Conservation (phyloP, 2,113 vertebrate species). For the Neolamprologus modestus region DNA sequence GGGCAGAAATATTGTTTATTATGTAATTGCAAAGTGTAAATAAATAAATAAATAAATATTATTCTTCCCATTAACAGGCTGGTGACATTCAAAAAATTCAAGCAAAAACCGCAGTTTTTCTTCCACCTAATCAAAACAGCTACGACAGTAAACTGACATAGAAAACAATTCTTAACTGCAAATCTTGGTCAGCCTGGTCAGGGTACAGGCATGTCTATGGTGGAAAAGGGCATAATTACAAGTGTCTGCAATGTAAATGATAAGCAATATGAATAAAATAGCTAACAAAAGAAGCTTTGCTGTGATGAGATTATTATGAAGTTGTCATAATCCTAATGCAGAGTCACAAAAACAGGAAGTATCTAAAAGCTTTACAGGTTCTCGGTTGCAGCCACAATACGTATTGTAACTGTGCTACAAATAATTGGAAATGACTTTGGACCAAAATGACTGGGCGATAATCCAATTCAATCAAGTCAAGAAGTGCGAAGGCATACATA, state of each 20-base stretch:
- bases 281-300: neutral
- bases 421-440: neutral
- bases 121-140: neutral
- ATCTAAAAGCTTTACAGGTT: neutral
- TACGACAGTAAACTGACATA: neutral
- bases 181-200: neutral
- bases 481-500: conserved; percentile 21
- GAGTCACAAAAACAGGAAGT: neutral
- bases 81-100: neutral
- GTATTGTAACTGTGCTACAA: neutral
- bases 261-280: neutral
- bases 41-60: neutral
- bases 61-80: neutral
- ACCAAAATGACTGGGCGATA: conserved; percentile 1
- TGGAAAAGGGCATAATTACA: neutral
- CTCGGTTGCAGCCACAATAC: neutral
- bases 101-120: neutral
- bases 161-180: neutral
- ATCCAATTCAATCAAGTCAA: conserved; percentile 45
- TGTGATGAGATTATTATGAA: neutral
- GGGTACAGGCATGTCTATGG: neutral
- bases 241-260: neutral
- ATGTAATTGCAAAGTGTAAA: neutral
- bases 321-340: neutral
- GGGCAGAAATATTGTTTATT: neutral